Conservation (phyloP, 2,113 vertebrate genomes). For the Suricata suricatta region DNA sequence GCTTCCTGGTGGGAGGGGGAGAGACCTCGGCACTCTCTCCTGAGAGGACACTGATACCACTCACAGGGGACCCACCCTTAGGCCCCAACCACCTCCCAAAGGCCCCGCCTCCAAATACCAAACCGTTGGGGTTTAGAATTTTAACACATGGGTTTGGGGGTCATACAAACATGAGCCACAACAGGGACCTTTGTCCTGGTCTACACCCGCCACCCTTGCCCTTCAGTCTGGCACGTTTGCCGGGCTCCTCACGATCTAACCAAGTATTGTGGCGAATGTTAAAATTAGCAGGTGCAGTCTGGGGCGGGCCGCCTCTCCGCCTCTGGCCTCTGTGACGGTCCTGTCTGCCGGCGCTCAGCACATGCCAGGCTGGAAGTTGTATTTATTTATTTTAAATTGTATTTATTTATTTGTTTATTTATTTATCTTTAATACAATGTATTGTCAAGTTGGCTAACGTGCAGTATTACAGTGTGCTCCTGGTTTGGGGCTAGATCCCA, state of each 20-base stretch:
- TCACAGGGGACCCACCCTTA: neutral
- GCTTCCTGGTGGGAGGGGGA: neutral
- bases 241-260: neutral
- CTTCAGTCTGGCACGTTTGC: neutral
- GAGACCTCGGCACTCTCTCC: neutral
- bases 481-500: no score
- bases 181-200: neutral
- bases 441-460: no score
- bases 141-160: neutral
- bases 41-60: neutral
- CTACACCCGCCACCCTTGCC: no score
- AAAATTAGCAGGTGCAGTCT: no score
- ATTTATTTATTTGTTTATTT: no score
- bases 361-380: no score
- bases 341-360: neutral
- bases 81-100: neutral
- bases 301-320: neutral
- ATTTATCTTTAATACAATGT: no score
- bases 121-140: neutral
- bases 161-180: neutral
- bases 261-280: fast-evolving
- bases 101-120: no score
- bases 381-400: no score
- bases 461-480: no score
- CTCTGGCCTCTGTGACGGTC: neutral